Conservation (phyloP, 2,113 vertebrate species). For the Chloroceryle aenea region DNA sequence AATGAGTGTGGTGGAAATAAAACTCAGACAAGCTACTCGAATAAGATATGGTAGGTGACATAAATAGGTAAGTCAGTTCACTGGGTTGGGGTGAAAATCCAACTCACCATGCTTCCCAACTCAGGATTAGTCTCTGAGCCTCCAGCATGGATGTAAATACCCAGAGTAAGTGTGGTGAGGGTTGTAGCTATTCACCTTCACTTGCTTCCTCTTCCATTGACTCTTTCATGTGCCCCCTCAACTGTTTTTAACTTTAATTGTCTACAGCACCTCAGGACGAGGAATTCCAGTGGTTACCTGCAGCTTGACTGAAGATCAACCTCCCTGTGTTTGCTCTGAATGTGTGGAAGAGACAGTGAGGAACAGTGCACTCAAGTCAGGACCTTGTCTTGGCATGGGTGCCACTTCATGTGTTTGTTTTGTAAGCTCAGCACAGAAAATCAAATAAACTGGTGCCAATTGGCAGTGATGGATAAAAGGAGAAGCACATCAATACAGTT, state of each 20-base stretch:
- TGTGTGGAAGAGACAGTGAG: not conserved
- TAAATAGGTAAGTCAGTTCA: not conserved
- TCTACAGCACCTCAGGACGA: not conserved
- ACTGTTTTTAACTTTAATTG: not conserved
- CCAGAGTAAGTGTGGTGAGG: accelerated
- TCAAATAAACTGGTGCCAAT: not conserved
- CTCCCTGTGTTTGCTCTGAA: not conserved
- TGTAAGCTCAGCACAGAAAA: not conserved
- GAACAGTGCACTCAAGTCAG: not conserved
- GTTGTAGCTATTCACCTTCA: not conserved
- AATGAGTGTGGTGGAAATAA: not conserved
- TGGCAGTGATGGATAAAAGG: not conserved
- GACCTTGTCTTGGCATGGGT: not conserved
- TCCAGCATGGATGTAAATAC: not conserved
- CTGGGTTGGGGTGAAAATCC: not conserved
- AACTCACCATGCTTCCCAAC: not conserved
- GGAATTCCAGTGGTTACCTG: not conserved
- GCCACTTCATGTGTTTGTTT: not conserved
- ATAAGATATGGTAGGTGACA: not conserved
- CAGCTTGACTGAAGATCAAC: not conserved
- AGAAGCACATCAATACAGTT: not conserved
- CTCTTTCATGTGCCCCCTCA: not conserved
- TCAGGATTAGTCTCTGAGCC: accelerated
- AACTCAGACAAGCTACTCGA: not conserved
- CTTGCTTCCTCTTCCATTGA: not conserved